These are phyloP conservation scores for Xestia rhomboidea DNA, from an alignment of 2,888 invertebrate genomes.

Conservation along the genomic window DNA sequence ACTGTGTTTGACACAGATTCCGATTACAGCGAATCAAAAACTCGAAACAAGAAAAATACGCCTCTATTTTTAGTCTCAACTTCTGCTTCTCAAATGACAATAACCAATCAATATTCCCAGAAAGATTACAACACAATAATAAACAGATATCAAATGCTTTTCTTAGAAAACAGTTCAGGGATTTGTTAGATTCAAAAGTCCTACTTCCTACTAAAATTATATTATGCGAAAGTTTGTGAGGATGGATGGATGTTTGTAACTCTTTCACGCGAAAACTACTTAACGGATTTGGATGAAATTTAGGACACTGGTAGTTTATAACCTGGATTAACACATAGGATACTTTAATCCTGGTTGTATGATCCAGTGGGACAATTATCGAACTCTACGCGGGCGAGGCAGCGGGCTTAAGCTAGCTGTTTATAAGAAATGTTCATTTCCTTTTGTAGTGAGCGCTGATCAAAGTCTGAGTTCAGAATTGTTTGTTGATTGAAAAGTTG, in stretches of 20 bases:
- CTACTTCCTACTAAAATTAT: no score
- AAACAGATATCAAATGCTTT: conserved; percentile 40
- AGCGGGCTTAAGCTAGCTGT: not conserved
- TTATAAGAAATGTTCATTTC: conserved; percentile 40
- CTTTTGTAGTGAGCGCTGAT: conserved; percentile 46
- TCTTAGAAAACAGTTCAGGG: conserved; percentile 8
- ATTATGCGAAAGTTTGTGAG: no score
- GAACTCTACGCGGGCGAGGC: no score
- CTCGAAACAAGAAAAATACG: not conserved
- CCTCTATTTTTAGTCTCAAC: not conserved
- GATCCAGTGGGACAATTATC: no score
- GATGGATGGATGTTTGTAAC: no score
- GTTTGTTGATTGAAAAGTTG: conserved; percentile 61
- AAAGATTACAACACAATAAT: conserved; percentile 13
- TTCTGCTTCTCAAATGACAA: conserved; percentile 16
- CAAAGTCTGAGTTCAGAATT: conserved; percentile 21
- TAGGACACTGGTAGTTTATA: no score
- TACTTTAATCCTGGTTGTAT: no score
- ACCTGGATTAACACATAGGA: no score
- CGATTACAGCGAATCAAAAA: conserved; percentile 4
- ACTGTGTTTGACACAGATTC: not conserved
- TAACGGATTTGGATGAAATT: no score
- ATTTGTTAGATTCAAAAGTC: conserved; percentile 28
- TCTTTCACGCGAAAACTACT: no score
- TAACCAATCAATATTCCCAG: not conserved